Conservation (phyloP, 2,113 vertebrate species). For the Pelecanus crispus region DNA sequence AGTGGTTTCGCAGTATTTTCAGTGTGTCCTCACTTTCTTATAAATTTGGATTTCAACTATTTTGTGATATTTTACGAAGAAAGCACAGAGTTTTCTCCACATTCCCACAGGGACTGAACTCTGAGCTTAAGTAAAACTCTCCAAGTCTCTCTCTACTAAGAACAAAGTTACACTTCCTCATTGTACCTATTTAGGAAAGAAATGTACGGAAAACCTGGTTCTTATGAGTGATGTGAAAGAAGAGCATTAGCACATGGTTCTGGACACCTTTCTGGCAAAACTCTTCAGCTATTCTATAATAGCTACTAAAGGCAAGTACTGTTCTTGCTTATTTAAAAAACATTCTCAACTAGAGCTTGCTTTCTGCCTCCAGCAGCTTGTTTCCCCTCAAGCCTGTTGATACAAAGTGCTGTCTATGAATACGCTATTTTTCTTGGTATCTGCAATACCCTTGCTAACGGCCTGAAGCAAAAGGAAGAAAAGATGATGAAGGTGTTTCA, state of each 20-base stretch:
- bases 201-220: not conserved
- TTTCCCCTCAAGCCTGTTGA: not conserved
- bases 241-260: not conserved
- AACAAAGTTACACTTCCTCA: not conserved
- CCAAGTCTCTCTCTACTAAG: not conserved
- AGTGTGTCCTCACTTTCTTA: not conserved
- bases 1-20: not conserved
- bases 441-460: not conserved
- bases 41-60: not conserved
- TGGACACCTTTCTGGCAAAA: not conserved
- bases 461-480: constrained; percentile 1
- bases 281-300: not conserved
- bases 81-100: not conserved
- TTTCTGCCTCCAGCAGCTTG: constrained; percentile 17
- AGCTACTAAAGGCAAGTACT: not conserved
- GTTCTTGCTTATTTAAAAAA: not conserved
- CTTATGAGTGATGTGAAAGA: not conserved
- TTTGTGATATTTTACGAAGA: not conserved
- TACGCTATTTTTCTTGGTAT: not conserved
- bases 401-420: not conserved
- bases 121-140: not conserved
- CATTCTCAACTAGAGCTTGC: not conserved
- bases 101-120: not conserved
- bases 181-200: not conserved
- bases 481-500: not conserved